Base-by-base conservation (phyloP, 2,888 invertebrate genomes). In the Cyclophora punctaria region DNA sequence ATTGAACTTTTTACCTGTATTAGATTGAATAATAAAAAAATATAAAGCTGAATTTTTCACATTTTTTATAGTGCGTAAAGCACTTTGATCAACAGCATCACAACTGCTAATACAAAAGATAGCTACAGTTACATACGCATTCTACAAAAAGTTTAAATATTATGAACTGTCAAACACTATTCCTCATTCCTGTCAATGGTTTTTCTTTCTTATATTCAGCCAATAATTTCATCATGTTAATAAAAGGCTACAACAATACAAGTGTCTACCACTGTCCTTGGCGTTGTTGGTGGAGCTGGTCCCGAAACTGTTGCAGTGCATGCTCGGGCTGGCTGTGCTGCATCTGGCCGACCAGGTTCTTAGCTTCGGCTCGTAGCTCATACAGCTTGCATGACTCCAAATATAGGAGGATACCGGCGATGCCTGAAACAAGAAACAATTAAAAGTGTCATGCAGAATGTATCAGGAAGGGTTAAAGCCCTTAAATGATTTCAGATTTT, bases 301-400 rank as follows among this genome's bases (percentile, higher is more conserved):
- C 80, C 2, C 85, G 78, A 42, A 86, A 66, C 51, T 87, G 85
- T 43, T 87, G 84, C 52, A 87, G 58, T 0, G 86, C 83, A 56
- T 90, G 87, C 58, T 91, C 89, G 0, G 90, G 88, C 65, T 92
- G 92, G 56, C 93, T 91, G 80, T 94, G 91, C 69, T 96, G 94
- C 96, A 96, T 96, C 76, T 96, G 96, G 85, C 93, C 95, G 3
- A 96, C 95, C n/a, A 96, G 89, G 83, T 95, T 96, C 71, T 93
- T 93, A 44, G 95, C 94, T 78, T 95, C 94, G 46, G 91, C 90
- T 44, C 95, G 92, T 52, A 93, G 77, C 67, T 94, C 93, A 63
- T 94, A 95, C 37, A 94, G 90, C 58, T 91, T 90, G 48, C 90
- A 89, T 0, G 94, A 90, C 66, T 96, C 96, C 57, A 93, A 88